These are phyloP conservation scores for Strix aluco DNA, from an alignment of 2,113 vertebrate genomes.

Conservation along the genomic window DNA sequence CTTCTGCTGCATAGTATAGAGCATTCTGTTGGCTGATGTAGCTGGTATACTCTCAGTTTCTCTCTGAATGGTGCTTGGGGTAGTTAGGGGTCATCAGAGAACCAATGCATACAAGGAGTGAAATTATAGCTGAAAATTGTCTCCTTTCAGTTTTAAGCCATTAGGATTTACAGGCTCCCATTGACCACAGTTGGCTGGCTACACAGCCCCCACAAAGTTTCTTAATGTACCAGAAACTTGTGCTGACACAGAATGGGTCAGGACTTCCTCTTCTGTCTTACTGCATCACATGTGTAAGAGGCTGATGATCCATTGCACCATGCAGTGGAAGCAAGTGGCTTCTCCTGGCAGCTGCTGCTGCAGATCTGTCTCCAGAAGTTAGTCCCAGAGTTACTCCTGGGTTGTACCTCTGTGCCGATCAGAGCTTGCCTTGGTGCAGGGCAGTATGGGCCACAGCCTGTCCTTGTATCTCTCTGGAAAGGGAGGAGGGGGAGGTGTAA, in stretches of 20 bases:
- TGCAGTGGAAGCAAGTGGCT: neutral
- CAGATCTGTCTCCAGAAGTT: neutral
- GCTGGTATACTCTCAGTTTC: neutral
- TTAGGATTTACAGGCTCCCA: neutral
- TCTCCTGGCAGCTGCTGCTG: neutral
- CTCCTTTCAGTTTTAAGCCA: neutral
- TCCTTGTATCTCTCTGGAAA: neutral
- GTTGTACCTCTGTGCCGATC: neutral
- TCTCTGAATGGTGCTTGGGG: neutral
- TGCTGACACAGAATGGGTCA: neutral
- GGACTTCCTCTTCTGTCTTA: conserved; percentile 15
- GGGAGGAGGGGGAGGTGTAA: neutral
- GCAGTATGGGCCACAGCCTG: neutral
- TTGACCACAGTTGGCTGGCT: neutral
- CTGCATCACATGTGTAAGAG: neutral
- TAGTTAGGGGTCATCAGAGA: neutral
- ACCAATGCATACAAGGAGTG: neutral
- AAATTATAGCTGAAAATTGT: neutral
- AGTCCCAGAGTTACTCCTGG: neutral
- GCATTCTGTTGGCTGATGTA: neutral
- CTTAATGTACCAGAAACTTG: neutral
- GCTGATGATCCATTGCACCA: neutral
- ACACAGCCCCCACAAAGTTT: conserved; percentile 10
- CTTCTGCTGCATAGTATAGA: neutral
- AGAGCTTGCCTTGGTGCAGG: neutral